phyloP scores from a whole-genome alignment of 2,113 vertebrate genomes.

The Ranitomeya variabilis region DNA sequence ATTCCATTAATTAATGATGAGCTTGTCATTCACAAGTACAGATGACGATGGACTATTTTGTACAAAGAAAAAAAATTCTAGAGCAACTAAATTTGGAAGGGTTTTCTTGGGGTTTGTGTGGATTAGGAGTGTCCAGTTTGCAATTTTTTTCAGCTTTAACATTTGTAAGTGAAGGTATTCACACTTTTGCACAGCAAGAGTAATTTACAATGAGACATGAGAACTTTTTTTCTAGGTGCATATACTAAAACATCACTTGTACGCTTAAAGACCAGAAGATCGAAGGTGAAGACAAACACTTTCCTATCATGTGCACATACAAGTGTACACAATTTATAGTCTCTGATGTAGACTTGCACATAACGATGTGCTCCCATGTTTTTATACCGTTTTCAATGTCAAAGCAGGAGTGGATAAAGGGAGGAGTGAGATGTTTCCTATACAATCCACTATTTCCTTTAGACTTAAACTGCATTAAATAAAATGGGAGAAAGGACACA shows the following conservation, averaged over 20 bases:
- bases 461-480: too few relatives aligned
- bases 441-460: too few relatives aligned
- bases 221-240: not conserved
- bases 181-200: too few relatives aligned
- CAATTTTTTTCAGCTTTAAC: too few relatives aligned
- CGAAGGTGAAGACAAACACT: not conserved
- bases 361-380: not conserved
- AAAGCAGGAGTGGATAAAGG: too few relatives aligned
- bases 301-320: not conserved
- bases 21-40: not conserved
- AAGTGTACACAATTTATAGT: not conserved
- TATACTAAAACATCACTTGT: not conserved
- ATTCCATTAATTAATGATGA: slow-evolving; percentile 20
- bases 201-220: not conserved
- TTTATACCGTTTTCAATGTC: too few relatives aligned
- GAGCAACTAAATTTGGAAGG: not conserved
- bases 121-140: too few relatives aligned
- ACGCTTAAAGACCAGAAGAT: not conserved
- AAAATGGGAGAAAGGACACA: too few relatives aligned
- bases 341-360: not conserved
- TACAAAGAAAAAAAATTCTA: not conserved
- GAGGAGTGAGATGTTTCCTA: too few relatives aligned
- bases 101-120: too few relatives aligned
- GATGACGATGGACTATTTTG: not conserved
- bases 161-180: too few relatives aligned